These are phyloP conservation scores for Sebastes steindachneri DNA, from an alignment of 2,797 vertebrate genomes.

Conservation along the genomic window DNA sequence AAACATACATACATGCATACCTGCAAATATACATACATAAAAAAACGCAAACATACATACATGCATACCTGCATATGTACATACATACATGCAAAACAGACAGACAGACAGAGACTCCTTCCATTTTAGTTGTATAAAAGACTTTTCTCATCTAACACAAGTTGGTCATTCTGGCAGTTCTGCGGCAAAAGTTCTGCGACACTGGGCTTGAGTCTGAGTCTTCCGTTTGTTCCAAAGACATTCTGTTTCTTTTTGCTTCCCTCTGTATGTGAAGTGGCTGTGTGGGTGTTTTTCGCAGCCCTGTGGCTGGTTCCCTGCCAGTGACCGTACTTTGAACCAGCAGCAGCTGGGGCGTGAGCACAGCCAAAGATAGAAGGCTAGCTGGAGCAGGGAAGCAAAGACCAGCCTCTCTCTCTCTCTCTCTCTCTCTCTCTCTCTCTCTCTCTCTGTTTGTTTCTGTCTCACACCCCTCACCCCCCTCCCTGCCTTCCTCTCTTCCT, in stretches of 20 bases:
- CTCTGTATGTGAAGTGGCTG: conserved; percentile 65
- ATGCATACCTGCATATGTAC: neutral
- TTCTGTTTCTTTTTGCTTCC: conserved; percentile 69
- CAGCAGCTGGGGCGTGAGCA: conserved; percentile 82
- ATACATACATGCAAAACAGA: neutral
- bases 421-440: conserved; percentile 51
- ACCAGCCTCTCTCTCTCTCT: conserved; percentile 25
- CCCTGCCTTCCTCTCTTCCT: conserved; percentile 27
- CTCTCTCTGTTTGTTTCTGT: conserved; percentile 8
- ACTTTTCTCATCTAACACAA: neutral
- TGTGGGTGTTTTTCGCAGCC: conserved; percentile 71
- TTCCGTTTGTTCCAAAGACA: conserved; percentile 66
- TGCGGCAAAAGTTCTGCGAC: conserved; percentile 23
- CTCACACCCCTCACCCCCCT: conserved; percentile 10
- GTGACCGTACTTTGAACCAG: conserved; percentile 88
- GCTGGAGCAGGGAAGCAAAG: conserved; percentile 51
- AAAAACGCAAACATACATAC: neutral
- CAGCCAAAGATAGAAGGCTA: conserved; percentile 81
- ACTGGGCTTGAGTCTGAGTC: conserved; percentile 20
- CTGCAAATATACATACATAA: neutral
- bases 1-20: neutral
- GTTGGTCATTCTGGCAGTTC: neutral
- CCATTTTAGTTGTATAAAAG: neutral
- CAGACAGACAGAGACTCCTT: neutral
- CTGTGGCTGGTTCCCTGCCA: conserved; percentile 78